Base-by-base conservation (phyloP, 2,888 invertebrate genomes). In the Dryadula phaetusa region DNA sequence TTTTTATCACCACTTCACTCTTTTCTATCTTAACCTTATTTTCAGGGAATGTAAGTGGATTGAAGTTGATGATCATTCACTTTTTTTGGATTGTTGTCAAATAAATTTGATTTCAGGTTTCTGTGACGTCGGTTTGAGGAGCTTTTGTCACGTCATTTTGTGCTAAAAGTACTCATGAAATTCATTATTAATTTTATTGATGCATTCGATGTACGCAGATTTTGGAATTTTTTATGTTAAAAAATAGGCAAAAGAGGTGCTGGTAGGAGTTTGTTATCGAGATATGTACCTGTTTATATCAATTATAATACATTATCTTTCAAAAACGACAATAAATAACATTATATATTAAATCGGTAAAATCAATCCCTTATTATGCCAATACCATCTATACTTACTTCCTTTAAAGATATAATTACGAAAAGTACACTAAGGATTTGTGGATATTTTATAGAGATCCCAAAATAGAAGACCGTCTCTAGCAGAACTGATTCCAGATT, bases 401-500 rank as follows among this genome's bases (percentile, higher is more conserved):
- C 64, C 32, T 62, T 58, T 66, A 62, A 44, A 62, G 49, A 69
- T 42, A 67, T 67, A 64, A 53, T 40, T 56, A 61, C 18, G 64
- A 70, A 65, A 46, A 69, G 46, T 67, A 64, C 52, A 79, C 72
- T 89, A 88, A 89, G 88, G 83, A 81, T 69, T 75, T 81, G 75
- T 88, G 86, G 80, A 87, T 90, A 86, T 92, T 90, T 92, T 92
- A 82, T 92, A 92, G 92, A 91, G 86, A 91, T 82, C 85, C 82
- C 87, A 90, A 82, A 91, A 85, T 86, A 95, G 97, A 95, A 95
- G 97, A 94, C 96, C 95, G 87, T 98, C 97, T 85, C 94, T 98
- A 93, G 97, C 97, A 84, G 98, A 98, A 94, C 94, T 98, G 94
- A 98, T 98, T 92, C 98, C 98, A 86, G 98, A 98, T 94, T 98